phyloP scores from a whole-genome alignment of 1,140 invertebrate genomes.

The Galendromus occidentalis region DNA sequence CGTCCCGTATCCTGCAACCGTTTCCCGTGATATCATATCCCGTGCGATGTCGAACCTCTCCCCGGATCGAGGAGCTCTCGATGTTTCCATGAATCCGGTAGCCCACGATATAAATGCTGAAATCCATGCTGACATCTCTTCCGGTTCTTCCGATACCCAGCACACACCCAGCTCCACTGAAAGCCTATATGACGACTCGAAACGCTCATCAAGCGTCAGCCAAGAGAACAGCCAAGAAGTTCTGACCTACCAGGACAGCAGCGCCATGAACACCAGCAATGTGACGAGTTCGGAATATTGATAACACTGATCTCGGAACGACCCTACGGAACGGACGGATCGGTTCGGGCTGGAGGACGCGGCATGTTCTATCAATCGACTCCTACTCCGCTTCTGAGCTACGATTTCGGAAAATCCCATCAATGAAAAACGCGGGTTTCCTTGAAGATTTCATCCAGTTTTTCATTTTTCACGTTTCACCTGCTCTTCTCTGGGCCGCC shows the following conservation, averaged over 20 bases:
- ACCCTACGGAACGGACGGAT: background rate
- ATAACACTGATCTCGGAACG: background rate
- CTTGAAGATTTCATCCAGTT: too few relatives aligned
- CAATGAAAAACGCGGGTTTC: too few relatives aligned
- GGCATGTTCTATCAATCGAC: too few relatives aligned
- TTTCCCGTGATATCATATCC: too few relatives aligned
- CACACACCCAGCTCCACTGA: background rate
- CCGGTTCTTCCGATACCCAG: background rate
- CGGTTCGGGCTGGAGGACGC: background rate
- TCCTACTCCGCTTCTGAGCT: too few relatives aligned
- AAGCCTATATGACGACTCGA: background rate
- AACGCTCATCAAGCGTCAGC: background rate
- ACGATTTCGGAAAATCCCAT: too few relatives aligned
- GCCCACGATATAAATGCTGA: conserved; percentile 3
- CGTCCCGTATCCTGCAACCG: background rate
- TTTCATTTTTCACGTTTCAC: too few relatives aligned
- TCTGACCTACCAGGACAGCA: background rate
- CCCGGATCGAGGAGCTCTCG: background rate
- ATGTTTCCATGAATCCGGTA: background rate
- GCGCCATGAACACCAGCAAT: background rate
- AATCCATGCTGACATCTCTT: background rate
- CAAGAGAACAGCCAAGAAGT: conserved; percentile 6
- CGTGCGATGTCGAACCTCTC: too few relatives aligned
- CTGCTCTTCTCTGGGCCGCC: too few relatives aligned
- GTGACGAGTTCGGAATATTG: conserved; percentile 4